A percentile compares a stretch with the other conserved stretches of the same genome.
phyloP scores from a whole-genome alignment of 2,113 vertebrate species.

The Catharus fuscescens region DNA sequence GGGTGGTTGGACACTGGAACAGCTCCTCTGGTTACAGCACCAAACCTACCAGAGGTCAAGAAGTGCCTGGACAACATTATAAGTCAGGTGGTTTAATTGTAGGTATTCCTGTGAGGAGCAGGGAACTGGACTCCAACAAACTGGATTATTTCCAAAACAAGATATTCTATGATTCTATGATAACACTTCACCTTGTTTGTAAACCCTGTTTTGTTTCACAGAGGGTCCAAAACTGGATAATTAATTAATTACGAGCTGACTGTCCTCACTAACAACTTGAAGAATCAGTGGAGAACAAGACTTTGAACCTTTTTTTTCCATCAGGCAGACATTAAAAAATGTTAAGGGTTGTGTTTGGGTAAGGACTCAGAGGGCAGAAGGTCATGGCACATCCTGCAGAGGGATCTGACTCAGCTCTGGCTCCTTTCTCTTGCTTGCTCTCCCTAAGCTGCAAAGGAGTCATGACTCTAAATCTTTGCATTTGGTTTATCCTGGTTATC shows the following conservation, averaged over 20 bases:
- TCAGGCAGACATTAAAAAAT: background rate
- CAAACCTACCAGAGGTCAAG: background rate
- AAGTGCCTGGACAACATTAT: accelerated
- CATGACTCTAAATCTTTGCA: background rate
- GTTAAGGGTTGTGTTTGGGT: background rate
- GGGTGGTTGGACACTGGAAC: background rate
- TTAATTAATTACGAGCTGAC: background rate
- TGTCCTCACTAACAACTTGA: background rate
- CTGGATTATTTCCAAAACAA: background rate
- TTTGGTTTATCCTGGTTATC: background rate
- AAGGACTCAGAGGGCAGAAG: background rate
- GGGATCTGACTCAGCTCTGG: background rate
- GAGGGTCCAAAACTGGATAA: background rate
- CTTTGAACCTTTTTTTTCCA: background rate
- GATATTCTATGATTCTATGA: background rate
- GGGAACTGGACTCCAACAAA: background rate
- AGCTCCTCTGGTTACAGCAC: background rate
- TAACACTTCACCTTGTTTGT: background rate
- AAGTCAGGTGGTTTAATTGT: background rate
- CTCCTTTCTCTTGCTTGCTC: background rate
- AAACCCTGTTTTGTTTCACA: background rate
- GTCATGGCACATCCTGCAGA: background rate
- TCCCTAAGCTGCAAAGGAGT: background rate
- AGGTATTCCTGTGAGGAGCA: background rate
- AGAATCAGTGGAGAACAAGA: background rate